Conservation (phyloP, 2,113 vertebrate species). For the Carollia perspicillata region DNA sequence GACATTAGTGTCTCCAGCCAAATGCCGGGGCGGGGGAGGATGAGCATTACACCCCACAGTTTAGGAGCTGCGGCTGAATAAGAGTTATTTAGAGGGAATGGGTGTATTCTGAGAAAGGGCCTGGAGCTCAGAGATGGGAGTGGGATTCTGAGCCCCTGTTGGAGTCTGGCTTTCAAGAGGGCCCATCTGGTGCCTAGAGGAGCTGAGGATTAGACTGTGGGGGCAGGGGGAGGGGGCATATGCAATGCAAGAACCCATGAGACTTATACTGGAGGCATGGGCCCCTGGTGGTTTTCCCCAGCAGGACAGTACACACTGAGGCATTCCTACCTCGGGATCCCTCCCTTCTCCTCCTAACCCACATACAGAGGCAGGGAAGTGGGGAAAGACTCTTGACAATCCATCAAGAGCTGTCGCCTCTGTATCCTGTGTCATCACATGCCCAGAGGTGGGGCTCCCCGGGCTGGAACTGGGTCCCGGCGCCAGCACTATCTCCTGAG, state of each 20-base stretch:
- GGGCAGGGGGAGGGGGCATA: no score
- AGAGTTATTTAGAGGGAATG: background rate
- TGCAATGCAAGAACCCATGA: background rate
- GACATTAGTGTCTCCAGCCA: background rate
- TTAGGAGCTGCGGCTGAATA: background rate
- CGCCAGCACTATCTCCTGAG: background rate
- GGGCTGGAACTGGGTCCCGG: background rate
- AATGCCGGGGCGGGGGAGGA: background rate
- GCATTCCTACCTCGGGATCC: background rate
- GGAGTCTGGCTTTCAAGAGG: background rate
- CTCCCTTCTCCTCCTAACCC: background rate
- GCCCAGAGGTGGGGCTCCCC: background rate
- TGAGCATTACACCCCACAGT: background rate
- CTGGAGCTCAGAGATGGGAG: background rate
- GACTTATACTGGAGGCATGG: background rate
- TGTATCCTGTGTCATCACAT: accelerated
- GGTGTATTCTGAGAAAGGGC: background rate
- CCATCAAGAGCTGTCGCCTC: background rate
- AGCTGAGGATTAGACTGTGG: background rate
- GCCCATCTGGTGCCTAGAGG: background rate
- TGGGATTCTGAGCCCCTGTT: background rate
- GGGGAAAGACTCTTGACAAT: background rate
- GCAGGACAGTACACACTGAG: background rate
- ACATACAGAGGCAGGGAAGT: background rate
- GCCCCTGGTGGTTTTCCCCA: background rate